Evolutionary conservation across 2,888 invertebrate genomes (phyloP), one percentile per base, ranked within the genome.

Genomic region (Formica aserva): DNA sequence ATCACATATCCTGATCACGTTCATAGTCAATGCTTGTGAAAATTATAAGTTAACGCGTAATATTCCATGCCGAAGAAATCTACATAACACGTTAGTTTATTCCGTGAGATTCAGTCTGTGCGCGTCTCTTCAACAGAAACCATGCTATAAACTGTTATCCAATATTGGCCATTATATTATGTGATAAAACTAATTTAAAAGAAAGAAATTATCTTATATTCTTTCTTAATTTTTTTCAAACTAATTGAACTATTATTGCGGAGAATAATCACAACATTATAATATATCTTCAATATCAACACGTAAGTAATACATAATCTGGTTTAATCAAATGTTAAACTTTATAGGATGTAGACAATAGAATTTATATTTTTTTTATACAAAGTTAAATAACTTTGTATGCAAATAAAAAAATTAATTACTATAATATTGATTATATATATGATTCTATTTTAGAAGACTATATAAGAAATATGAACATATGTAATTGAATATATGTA

Each of bases 261-360:
- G 18, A 13, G 13, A 8, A 66, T 66, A 29, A 8, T 38, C 3
- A 55, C 13, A 60, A 35, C 5, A 52, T 26, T 26, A 52, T 11
- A 32, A 45, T 22, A 48, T 26, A 26, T 9, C 2, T 65, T 35
- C 15, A 45, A 15, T 3, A 26, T 48, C 41, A 38, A 55, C 13
- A 77, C 4, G 77, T 77, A 66, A 66, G 66, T 76, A 66, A 52
- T 2, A 26, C 18, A 26, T 6, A 76, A 76, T 48, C 41, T 29
- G 1, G 0, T 76, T 63, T 32, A 52, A 48, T 63, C 11, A 11
- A 22, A 11, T 35, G 11, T 5, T 18, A 4, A 45, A 48, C 1
- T 65, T 76, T 52, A 35, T n/a, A 22, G 1, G 32, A 45, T 32
- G 11, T 35, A 26, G n/a, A 35, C 52, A 35, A 38, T 65, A 22